Conservation (phyloP, 2,113 vertebrate species). For the Lagopus leucura region DNA sequence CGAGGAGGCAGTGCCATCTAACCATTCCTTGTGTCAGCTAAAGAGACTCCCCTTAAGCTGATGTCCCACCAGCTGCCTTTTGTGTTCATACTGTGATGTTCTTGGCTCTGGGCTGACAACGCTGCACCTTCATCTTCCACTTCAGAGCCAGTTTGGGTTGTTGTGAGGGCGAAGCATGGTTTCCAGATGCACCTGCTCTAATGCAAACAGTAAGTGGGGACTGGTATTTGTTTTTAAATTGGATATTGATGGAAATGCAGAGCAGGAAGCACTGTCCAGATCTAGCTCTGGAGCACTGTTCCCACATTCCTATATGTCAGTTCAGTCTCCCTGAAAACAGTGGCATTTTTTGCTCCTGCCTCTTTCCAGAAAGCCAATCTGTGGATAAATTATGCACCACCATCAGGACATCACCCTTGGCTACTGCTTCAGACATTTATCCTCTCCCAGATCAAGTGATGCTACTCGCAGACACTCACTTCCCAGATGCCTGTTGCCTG, state of each 20-base stretch:
- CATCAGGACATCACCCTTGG: constrained; percentile 44
- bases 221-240: constrained; percentile 10
- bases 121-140: constrained; percentile 51
- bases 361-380: constrained; percentile 21
- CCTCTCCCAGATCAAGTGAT: constrained; percentile 49
- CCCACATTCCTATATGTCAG: neutral
- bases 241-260: neutral
- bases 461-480: constrained; percentile 46
- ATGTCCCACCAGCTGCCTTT: constrained; percentile 71
- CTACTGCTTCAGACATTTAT: constrained; percentile 51
- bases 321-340: neutral
- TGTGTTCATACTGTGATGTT: neutral
- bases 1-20: constrained; percentile 53
- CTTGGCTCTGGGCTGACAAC: constrained; percentile 43
- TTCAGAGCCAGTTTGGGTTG: constrained; percentile 50
- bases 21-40: constrained; percentile 59
- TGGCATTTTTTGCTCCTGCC: neutral
- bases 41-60: constrained; percentile 64
- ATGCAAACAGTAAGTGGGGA: neutral
- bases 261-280: neutral
- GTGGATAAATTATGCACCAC: constrained; percentile 11
- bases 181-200: constrained; percentile 56
- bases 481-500: neutral
- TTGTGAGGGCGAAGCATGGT: constrained; percentile 36
- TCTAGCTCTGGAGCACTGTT: neutral